Base-by-base conservation (phyloP, 2,888 invertebrate genomes). In the Pseudeuparius sepicola region DNA sequence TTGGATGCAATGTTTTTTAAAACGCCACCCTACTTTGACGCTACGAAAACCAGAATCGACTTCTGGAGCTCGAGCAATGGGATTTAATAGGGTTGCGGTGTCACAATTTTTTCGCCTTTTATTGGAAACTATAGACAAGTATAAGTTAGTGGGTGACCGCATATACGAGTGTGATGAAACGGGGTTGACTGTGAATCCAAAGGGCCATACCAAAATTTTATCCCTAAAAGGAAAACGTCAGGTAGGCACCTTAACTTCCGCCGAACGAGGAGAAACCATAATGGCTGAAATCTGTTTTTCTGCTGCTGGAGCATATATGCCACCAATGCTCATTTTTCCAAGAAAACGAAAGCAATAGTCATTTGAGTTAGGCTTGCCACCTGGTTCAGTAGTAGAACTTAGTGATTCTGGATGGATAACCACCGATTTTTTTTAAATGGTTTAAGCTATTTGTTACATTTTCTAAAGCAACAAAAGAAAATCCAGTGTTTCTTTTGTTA, bases 1-100 rank as follows among this genome's bases (percentile, higher is more conserved):
- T 44, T 68, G 68, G 68, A 65, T 68, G 13, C 60, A 65, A 44
- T 67, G 67, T 44, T 69, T 68, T 50, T 50, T 68, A 11, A 67
- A 67, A 39, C 52, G 67, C 38, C 65, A 67, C 48, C 51, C 52
- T 45, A 50, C 52, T 51, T 51, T 56, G 57, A 55, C 57, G 57
- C 56, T 53, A 56, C 52, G 60, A 11, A 53, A 60, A 56, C 52
- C 52, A 9, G 44, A 53, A 42, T 45, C 49, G 4, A 56, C 52
- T 1, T 55, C 51, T 28, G 35, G 52, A 12, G 44, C 53, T 6
- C 25, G 52, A 32, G 46, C 44, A 2, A 45, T 48, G 56, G 57
- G 55, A 56, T 52, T 36, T 6, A 44, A 43, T 24, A 40, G 20
- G 12, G 33, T 44, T 4, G 39, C 30, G n/a, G 39, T 40, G 13